Base-by-base conservation (phyloP, 2,797 vertebrate genomes). In the Okamejei kenojei region DNA sequence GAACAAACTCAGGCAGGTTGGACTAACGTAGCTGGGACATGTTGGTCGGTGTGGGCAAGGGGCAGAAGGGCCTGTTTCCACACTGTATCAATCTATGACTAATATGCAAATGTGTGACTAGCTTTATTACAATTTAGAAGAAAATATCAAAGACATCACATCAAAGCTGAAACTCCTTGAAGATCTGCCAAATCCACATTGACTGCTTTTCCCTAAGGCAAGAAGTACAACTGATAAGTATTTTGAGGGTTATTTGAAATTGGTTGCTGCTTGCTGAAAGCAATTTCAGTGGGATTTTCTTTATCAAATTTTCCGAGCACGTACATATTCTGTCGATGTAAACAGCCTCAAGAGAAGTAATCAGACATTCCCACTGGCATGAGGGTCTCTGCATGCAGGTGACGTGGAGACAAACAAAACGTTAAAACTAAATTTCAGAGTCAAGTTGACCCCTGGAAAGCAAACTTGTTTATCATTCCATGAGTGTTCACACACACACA, bases 91-190 rank as follows among this genome's bases (percentile, higher is more conserved):
- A 6, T 54, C 45, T 54, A 54, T 54, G 45, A 54, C 45, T 21
- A 71, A 45, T 17, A 76, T 74, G 45, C 35, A 92, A 19, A 84
- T 84, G 68, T 45, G 32, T 71, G 23, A 29, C 35, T 10, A 74
- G 35, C 38, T 92, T 92, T 58, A 92, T 54, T 76, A 29, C 74
- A 76, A 54, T 21, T 92, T 92, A 23, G 23, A 54, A 92, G 90
- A 45, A 92, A 92, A 76, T 92, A 76, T 92, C 71, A 58, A 91
- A 91, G 90, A 15, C 71, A 54, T 54, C 90, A 92, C 71, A 58
- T 92, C 90, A 92, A 92, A 92, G 71, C 90, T 92, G 90, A 92
- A 76, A 65, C 68, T 73, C 35, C 90, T 91, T 91, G 63, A 91
- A 91, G 38, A 38, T 6, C 5, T 45, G 38, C 45, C 90, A 92